Evolutionary conservation across 2,797 vertebrate species (phyloP).

Genomic region (Channa striata): DNA sequence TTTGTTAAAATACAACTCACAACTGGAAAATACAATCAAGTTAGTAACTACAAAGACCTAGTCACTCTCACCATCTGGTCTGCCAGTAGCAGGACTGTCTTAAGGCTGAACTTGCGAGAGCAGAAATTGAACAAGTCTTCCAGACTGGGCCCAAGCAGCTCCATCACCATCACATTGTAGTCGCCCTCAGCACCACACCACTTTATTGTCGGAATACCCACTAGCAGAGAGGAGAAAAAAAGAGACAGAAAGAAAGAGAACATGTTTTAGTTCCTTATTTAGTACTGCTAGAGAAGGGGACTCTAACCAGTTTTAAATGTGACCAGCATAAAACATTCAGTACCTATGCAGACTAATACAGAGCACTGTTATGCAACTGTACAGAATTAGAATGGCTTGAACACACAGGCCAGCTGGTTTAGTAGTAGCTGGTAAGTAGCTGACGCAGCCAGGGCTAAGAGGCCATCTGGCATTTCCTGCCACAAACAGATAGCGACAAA

Average conservation of each 20-base stretch:
- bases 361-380: neutral
- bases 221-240: constrained; percentile 67
- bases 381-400: neutral
- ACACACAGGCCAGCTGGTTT: constrained; percentile 46
- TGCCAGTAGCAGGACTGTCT: constrained; percentile 96
- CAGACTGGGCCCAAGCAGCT: constrained; percentile 95
- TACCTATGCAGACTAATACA: neutral
- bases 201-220: constrained; percentile 97
- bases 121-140: constrained; percentile 99
- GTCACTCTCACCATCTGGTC: constrained; percentile 94
- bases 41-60: too few species aligned
- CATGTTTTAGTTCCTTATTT: too few species aligned
- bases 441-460: constrained; percentile 34
- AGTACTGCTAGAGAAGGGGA: too few species aligned
- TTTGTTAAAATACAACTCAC: too few species aligned
- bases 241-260: neutral
- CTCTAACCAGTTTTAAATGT: too few species aligned
- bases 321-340: too few species aligned
- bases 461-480: constrained; percentile 69
- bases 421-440: constrained; percentile 44
- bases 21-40: too few species aligned
- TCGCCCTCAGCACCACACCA: constrained; percentile 98
- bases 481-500: constrained; percentile 60
- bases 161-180: constrained; percentile 99
- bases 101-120: constrained; percentile 97